Base-by-base conservation (phyloP, 1,140 invertebrate genomes). In the Drosophila leontia region DNA sequence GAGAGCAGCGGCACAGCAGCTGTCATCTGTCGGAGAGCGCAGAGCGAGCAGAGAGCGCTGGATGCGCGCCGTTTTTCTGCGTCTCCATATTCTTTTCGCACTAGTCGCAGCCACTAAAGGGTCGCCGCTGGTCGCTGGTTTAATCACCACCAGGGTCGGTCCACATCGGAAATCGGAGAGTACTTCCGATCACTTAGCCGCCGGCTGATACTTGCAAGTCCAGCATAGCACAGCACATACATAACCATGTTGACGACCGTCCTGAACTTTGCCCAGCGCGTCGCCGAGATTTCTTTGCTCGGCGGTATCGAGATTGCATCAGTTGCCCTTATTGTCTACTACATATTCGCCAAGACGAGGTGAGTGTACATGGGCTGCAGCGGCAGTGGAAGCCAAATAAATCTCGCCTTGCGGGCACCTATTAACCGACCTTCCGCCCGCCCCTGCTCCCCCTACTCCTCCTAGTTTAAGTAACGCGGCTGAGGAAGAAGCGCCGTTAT, bases 331-430 rank as follows among this genome's bases (percentile, higher is more conserved):
- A 78, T 92, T 71, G 68, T 92, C 17, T 92, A 92, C 69, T 92
- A 90, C 58, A 75, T 92, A 58, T 92, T 91, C 67, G 86, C 91
- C 37, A 92, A 91, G 68, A 92, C 91, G 59, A 92, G 91, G 91
- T 92, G 75, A 85, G 86, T 88, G 53, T 39, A 12, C 32, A 19
- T 48, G 26, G 50, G 39, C n/a, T 34, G 48, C 13, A 56, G 65
- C 3, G 53, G 34, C 53, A 55, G 58, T 75, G 56, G 84, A 86
- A 83, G 80, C 80, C 76, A 80, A 45, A 60, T 61, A 78, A 78
- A 78, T 77, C 61, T 41, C 39, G 41, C 39, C 17, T 60, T 65
- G 63, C n/a, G 63, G 55, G 42, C 63, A 60, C 41, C 67, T 26
- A 67, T 70, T 53, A 70, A 53, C 62, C 48, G 32, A 37, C 23